A percentile compares a stretch with the other conserved stretches of the same genome.
Evolutionary conservation across 2,888 invertebrate genomes (phyloP).

Genomic region (Habroteleia sp.): DNA sequence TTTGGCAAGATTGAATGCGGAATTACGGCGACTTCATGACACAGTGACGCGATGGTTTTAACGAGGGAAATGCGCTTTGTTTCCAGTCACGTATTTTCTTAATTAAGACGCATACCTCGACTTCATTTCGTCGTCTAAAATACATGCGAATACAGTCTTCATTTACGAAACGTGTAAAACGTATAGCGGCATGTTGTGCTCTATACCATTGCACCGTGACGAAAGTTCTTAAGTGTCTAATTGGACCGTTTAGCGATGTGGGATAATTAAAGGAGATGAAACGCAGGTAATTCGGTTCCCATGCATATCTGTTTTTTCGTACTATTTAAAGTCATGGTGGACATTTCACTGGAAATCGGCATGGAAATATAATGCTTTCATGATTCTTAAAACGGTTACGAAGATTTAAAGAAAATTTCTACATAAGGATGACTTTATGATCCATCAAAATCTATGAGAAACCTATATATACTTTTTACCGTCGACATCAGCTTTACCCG

Average conservation of each 20-base stretch:
- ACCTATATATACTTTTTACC: no score
- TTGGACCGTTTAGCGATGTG: slow-evolving; percentile 59
- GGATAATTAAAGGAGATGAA: slow-evolving; percentile 60
- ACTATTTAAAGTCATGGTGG: slow-evolving; percentile 24
- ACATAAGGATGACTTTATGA: no score
- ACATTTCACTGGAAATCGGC: slow-evolving; percentile 39
- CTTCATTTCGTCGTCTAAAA: slow-evolving; percentile 44
- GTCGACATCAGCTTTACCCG: no score
- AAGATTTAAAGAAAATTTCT: no score
- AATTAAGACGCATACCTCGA: slow-evolving; percentile 51
- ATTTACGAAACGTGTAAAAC: slow-evolving; percentile 57
- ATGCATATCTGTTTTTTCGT: slow-evolving; percentile 13
- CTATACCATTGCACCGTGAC: slow-evolving; percentile 34
- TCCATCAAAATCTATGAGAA: no score
- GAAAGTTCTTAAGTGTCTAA: slow-evolving; percentile 60
- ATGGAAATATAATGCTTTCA: no score
- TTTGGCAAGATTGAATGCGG: background rate
- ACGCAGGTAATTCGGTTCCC: slow-evolving; percentile 31
- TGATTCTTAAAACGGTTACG: no score
- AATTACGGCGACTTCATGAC: slow-evolving; percentile 31
- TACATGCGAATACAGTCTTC: slow-evolving; percentile 46
- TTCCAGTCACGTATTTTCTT: slow-evolving; percentile 55
- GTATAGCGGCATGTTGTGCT: slow-evolving; percentile 36
- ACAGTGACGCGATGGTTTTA: no score
- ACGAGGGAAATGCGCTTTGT: slow-evolving; percentile 33